These are phyloP conservation scores for Pseudanteris insignis DNA, from an alignment of 2,888 invertebrate species.

Conservation along the genomic window DNA sequence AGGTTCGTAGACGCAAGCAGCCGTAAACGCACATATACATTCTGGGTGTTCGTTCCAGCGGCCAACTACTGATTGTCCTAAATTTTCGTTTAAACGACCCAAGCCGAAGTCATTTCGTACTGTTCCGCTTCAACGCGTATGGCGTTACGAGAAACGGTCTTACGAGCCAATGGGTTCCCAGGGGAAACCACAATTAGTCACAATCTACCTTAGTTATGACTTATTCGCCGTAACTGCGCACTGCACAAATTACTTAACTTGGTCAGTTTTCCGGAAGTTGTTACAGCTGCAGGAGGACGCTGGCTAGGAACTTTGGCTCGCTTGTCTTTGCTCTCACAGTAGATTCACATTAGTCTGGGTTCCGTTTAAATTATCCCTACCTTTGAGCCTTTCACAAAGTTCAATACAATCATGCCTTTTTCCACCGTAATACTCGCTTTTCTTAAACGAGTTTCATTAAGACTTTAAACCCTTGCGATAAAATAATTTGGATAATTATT, in stretches of 20 bases:
- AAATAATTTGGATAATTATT: conserved; percentile 33
- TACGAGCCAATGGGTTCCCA: conserved; percentile 45
- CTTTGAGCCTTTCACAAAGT: conserved; percentile 17
- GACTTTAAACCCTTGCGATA: neutral
- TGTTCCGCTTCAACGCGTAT: conserved; percentile 41
- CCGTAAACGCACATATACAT: conserved; percentile 24
- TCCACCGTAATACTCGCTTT: too few species aligned
- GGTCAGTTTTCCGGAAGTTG: conserved; percentile 58
- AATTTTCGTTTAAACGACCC: conserved; percentile 55
- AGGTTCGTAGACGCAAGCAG: too few species aligned
- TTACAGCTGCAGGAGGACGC: conserved; percentile 46
- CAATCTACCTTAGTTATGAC: conserved; percentile 65
- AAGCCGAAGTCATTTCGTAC: conserved; percentile 42
- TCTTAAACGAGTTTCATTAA: neutral
- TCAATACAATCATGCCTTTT: conserved; percentile 34
- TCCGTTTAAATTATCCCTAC: conserved; percentile 19
- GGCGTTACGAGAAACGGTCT: conserved; percentile 41
- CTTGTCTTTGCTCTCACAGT: conserved; percentile 50
- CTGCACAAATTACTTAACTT: conserved; percentile 64
- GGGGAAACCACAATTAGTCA: conserved; percentile 62
- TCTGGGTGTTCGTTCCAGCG: conserved; percentile 31
- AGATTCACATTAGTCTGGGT: conserved; percentile 56
- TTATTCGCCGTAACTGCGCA: conserved; percentile 59
- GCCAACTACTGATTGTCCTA: conserved; percentile 50
- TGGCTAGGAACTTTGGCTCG: conserved; percentile 49